Conservation (phyloP, 2,888 invertebrate species). For the Leptarthrus brevirostris region DNA sequence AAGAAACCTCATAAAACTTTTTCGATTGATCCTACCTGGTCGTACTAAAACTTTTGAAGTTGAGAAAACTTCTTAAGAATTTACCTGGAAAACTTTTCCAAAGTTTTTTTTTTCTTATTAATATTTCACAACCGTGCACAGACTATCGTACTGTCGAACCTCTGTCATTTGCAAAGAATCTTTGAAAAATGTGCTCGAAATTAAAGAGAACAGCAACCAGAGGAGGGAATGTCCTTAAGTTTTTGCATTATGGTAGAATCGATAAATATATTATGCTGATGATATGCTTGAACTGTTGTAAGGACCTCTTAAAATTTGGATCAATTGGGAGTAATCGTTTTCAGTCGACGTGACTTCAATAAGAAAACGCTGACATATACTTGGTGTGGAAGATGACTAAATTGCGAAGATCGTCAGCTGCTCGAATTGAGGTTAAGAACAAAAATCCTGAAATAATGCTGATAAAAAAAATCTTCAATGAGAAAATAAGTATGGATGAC, state of each 20-base stretch:
- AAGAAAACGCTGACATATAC: no score
- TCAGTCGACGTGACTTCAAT: no score
- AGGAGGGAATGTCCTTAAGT: no score
- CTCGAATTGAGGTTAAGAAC: constrained; percentile 20
- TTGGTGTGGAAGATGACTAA: not conserved
- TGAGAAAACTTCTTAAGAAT: constrained; percentile 7
- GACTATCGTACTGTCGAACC: not conserved
- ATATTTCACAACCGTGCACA: constrained; percentile 7
- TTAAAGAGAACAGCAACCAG: not conserved
- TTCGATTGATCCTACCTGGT: constrained; percentile 16
- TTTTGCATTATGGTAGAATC: not conserved
- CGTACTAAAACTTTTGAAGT: not conserved
- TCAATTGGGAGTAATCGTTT: constrained; percentile 23
- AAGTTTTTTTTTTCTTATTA: constrained; percentile 22
- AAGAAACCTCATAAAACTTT: constrained; percentile 23
- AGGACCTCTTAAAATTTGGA: constrained; percentile 4
- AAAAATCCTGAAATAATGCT: no score
- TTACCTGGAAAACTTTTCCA: not conserved
- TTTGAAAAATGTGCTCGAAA: not conserved
- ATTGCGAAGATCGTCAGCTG: not conserved
- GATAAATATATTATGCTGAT: constrained; percentile 12
- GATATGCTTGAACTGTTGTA: not conserved
- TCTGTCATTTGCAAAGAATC: not conserved
- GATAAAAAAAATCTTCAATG: no score
- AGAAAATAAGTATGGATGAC: no score